phyloP scores from a whole-genome alignment of 1,140 invertebrate genomes.

The Calycopis cecrops region DNA sequence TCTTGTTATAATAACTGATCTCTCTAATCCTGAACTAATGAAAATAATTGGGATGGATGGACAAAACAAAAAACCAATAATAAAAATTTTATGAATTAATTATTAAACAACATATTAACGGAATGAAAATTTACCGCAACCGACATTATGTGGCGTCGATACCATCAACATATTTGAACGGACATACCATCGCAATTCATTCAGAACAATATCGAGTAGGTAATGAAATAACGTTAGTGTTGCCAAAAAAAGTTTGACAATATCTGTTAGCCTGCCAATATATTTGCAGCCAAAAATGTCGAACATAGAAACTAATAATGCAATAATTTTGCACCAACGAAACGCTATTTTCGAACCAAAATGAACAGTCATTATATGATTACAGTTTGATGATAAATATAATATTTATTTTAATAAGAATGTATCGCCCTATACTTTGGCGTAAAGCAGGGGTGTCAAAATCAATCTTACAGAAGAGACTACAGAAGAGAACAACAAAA shows the following conservation, averaged over 20 bases:
- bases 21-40: too few relatives aligned
- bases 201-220: neutral
- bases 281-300: slow-evolving; percentile 7
- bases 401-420: too few relatives aligned
- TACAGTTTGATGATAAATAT: too few relatives aligned
- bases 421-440: too few relatives aligned
- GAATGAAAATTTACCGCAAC: neutral
- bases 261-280: slow-evolving; percentile 9
- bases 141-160: neutral
- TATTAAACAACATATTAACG: neutral
- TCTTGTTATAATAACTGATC: too few relatives aligned
- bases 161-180: neutral
- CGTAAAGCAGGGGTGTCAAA: too few relatives aligned
- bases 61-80: neutral
- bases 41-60: too few relatives aligned
- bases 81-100: neutral
- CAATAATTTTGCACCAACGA: slow-evolving; percentile 3
- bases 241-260: slow-evolving; percentile 5
- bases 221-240: neutral
- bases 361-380: neutral
- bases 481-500: too few relatives aligned
- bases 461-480: too few relatives aligned
- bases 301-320: slow-evolving; percentile 2
- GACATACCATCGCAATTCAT: neutral
- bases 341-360: slow-evolving; percentile 1